A percentile compares a stretch with the other conserved stretches of the same genome.
Evolutionary conservation across 2,888 invertebrate species (phyloP).

Genomic region (Periphyllus acericola): DNA sequence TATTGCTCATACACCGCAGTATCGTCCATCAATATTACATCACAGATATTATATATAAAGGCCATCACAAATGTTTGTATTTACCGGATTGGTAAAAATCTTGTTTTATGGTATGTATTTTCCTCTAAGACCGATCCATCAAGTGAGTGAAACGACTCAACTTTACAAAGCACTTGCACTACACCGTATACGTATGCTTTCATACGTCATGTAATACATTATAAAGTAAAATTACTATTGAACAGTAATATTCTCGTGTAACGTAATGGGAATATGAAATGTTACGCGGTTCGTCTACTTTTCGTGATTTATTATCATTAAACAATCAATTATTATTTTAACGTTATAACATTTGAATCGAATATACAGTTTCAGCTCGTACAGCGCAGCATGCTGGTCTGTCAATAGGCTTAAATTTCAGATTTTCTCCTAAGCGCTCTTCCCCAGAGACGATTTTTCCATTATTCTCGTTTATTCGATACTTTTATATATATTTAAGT

Average conservation of each 20-base stretch:
- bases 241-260: background rate
- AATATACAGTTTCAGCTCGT: background rate
- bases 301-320: background rate
- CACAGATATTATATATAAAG: too few relatives aligned
- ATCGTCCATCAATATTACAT: too few relatives aligned
- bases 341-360: background rate
- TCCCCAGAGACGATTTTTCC: too few relatives aligned
- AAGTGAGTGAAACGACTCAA: background rate
- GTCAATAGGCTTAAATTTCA: background rate
- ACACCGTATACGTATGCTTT: background rate
- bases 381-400: background rate
- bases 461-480: too few relatives aligned
- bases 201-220: background rate
- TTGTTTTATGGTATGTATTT: background rate
- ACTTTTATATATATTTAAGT: too few relatives aligned
- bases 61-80: background rate
- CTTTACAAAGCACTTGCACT: background rate
- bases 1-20: too few relatives aligned
- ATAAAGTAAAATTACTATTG: background rate
- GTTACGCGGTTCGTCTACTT: background rate
- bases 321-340: conserved; percentile 1
- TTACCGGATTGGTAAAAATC: background rate
- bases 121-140: background rate
- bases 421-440: too few relatives aligned
- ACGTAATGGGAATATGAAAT: background rate